Evolutionary conservation across 1,140 invertebrate genomes (phyloP).

Genomic region (Asbolus verrucosus): DNA sequence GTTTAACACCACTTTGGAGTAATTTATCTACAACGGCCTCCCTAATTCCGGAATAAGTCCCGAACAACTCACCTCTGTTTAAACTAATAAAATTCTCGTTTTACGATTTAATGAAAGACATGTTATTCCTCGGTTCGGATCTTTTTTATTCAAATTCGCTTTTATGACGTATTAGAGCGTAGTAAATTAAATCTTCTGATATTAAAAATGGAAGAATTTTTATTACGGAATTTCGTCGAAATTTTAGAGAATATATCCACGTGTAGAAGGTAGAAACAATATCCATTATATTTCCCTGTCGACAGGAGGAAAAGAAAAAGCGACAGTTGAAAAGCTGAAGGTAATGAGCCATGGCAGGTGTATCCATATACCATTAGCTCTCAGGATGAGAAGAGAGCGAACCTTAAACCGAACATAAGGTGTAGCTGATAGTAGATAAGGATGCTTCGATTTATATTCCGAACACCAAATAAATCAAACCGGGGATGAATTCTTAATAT

Average conservation of each 20-base stretch:
- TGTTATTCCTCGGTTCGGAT: neutral
- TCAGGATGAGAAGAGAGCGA: conserved; percentile 1
- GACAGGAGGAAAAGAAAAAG: conserved; percentile 30
- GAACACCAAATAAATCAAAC: conserved; percentile 37
- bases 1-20: conserved; percentile 3
- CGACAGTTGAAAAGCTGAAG: conserved; percentile 47
- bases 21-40: neutral
- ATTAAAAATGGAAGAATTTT: conserved; percentile 33
- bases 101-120: conserved; percentile 5
- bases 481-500: conserved; percentile 37
- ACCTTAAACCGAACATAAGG: conserved; percentile 25
- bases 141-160: neutral
- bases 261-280: conserved; percentile 27
- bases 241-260: conserved; percentile 4
- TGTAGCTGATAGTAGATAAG: conserved; percentile 32
- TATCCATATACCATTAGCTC: conserved; percentile 48
- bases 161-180: neutral
- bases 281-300: conserved; percentile 48
- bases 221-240: conserved; percentile 5
- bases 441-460: conserved; percentile 30
- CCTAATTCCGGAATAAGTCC: conserved; percentile 11
- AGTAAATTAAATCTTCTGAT: conserved; percentile 28
- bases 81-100: conserved; percentile 4
- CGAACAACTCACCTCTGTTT: conserved; percentile 6
- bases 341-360: conserved; percentile 50